Percentiles rank a stretch among this genome's conserved stretches.
Evolutionary conservation across 2,797 vertebrate genomes (phyloP).

Genomic region (Chelon labrosus): DNA sequence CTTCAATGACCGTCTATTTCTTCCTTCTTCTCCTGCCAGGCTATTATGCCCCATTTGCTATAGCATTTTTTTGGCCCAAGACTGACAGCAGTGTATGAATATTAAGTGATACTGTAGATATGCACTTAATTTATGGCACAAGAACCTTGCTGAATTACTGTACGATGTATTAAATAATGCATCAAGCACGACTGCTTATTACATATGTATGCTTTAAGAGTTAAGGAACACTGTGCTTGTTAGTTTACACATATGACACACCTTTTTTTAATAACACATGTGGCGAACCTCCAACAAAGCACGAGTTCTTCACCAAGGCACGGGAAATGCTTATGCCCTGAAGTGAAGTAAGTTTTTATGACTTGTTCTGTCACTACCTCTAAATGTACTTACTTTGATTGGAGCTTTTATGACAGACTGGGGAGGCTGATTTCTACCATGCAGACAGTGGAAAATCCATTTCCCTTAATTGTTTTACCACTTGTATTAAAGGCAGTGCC

Average conservation of each 20-base stretch:
- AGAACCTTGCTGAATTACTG: conserved; percentile 7
- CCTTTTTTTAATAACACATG: background rate
- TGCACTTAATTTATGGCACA: conserved; percentile 46
- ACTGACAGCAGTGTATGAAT: conserved; percentile 79
- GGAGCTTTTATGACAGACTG: conserved; percentile 63
- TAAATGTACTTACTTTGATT: conserved; percentile 55
- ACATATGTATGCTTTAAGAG: background rate
- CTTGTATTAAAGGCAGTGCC: conserved; percentile 86
- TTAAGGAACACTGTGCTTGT: background rate
- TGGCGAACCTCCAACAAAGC: conserved; percentile 4
- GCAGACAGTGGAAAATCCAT: conserved; percentile 89
- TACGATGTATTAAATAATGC: conserved; percentile 16
- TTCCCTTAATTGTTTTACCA: conserved; percentile 96
- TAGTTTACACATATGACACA: background rate
- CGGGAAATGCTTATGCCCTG: background rate
- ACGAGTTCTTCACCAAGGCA: background rate
- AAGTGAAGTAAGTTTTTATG: conserved; percentile 30
- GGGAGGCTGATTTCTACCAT: conserved; percentile 59
- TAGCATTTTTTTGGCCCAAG: conserved; percentile 87
- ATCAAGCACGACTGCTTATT: background rate
- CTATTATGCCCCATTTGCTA: conserved; percentile 94
- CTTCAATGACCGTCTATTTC: conserved; percentile 92
- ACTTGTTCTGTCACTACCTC: conserved; percentile 21
- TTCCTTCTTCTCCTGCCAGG: conserved; percentile 87
- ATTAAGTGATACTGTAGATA: conserved; percentile 40